Evolutionary conservation across 2,797 vertebrate genomes (phyloP).

Genomic region (Cynopterus sphinx): DNA sequence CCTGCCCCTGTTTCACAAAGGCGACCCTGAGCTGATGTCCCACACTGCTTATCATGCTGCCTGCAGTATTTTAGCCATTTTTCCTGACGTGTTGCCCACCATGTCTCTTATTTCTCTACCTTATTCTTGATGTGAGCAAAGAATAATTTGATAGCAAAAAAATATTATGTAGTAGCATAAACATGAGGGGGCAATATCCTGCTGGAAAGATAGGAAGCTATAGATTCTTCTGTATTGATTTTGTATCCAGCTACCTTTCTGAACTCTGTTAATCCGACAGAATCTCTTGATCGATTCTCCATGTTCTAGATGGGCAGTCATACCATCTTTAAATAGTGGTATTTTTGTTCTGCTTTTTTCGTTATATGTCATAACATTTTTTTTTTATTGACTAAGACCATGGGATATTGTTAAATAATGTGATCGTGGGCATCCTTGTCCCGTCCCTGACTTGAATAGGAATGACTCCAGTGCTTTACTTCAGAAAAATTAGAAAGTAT

Average conservation of each 20-base stretch:
- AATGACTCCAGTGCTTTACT: background rate
- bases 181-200: background rate
- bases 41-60: background rate
- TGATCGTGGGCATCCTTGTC: background rate
- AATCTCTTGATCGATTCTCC: background rate
- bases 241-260: background rate
- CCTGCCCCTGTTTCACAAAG: background rate
- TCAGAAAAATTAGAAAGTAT: background rate
- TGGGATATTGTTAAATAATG: background rate
- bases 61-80: background rate
- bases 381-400: background rate
- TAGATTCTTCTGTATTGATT: background rate
- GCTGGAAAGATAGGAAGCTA: background rate
- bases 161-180: background rate
- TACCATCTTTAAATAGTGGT: background rate
- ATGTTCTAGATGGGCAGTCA: background rate
- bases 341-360: background rate
- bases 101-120: background rate
- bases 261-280: background rate
- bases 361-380: background rate
- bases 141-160: background rate
- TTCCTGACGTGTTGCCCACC: no score
- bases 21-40: fast-evolving
- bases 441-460: background rate
- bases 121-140: background rate